Percentiles rank a stretch among this genome's conserved stretches.
Evolutionary conservation across 2,113 vertebrate species (phyloP).

Genomic region (Barbus barbus): DNA sequence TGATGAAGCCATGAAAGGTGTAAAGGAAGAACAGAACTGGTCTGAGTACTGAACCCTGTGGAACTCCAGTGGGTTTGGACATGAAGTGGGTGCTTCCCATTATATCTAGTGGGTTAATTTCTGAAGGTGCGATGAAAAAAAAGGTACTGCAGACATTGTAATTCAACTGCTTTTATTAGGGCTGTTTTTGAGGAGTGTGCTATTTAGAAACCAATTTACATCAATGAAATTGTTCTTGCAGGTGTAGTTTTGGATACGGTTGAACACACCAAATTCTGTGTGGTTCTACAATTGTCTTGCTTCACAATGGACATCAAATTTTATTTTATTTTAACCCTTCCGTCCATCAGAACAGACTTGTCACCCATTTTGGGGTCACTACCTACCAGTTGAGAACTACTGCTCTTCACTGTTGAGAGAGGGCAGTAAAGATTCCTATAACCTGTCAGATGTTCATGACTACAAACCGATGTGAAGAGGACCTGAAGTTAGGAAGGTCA

Average conservation of each 20-base stretch:
- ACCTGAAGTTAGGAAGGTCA: not conserved
- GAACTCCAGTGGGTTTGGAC: not conserved
- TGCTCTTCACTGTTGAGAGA: not conserved
- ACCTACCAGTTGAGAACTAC: not conserved
- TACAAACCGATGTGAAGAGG: not conserved
- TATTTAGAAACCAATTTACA: not conserved
- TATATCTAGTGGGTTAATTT: not conserved
- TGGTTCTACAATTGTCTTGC: no score
- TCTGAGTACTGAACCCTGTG: not conserved
- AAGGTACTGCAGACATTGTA: not conserved
- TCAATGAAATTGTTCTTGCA: not conserved
- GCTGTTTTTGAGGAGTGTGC: not conserved
- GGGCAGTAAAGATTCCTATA: not conserved
- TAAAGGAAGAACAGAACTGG: not conserved
- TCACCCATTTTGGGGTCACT: not conserved
- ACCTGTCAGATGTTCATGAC: not conserved
- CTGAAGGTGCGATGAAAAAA: not conserved
- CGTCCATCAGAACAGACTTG: not conserved
- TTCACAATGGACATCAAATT: not conserved
- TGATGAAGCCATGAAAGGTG: not conserved
- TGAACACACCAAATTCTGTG: not conserved
- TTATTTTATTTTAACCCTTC: not conserved
- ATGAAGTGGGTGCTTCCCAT: not conserved
- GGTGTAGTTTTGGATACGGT: not conserved
- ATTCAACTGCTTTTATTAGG: not conserved